Percentiles rank a stretch among this genome's conserved stretches.
These are phyloP conservation scores for Numenius phaeopus DNA, from an alignment of 2,797 vertebrate genomes.

Conservation along the genomic window DNA sequence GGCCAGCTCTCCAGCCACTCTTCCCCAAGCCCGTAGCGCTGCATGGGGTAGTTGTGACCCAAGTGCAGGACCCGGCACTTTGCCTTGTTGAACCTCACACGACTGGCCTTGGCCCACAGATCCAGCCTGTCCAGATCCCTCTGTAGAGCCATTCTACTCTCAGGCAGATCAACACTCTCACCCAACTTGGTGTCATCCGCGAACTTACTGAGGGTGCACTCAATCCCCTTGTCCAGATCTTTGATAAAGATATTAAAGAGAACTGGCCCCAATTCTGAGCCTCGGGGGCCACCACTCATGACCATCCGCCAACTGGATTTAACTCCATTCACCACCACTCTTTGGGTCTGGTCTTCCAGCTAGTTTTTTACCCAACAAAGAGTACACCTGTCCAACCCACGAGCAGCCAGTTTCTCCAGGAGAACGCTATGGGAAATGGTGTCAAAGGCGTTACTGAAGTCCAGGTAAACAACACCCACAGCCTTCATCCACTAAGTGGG, in stretches of 20 bases:
- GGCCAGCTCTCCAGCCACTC: background rate
- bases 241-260: background rate
- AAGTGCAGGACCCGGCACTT: background rate
- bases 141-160: background rate
- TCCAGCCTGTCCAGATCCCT: background rate
- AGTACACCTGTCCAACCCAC: background rate
- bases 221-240: background rate
- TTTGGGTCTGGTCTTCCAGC: background rate
- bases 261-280: background rate
- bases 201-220: background rate
- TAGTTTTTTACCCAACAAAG: background rate
- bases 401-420: background rate
- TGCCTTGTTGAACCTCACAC: background rate
- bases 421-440: background rate
- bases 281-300: background rate
- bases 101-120: too few relatives aligned
- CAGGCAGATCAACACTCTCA: background rate
- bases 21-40: background rate
- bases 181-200: background rate
- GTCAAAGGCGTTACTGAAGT: background rate
- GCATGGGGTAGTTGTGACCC: background rate
- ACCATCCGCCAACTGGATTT: background rate
- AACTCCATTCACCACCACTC: background rate
- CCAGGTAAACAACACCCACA: background rate
- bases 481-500: background rate